Conservation (phyloP, 2,797 vertebrate genomes). For the Lacerta viridis region DNA sequence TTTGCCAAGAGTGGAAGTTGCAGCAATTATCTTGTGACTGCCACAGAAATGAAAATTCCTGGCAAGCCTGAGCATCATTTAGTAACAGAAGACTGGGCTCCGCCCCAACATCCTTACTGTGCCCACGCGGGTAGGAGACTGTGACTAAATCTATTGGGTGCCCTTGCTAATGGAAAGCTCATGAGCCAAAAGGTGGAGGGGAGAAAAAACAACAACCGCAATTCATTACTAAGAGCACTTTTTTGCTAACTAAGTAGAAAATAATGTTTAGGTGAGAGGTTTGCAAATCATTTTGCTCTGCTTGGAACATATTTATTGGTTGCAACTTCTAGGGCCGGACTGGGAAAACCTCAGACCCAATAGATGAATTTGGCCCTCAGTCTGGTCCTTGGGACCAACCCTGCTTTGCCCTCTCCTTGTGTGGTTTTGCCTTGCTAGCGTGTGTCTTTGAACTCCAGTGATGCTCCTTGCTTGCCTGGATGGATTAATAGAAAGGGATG, state of each 20-base stretch:
- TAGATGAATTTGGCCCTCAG: no score
- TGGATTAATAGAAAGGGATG: no score
- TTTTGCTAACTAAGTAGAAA: conserved; percentile 18
- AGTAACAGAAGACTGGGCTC: not conserved
- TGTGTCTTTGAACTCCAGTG: no score
- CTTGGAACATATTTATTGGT: no score
- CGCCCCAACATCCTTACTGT: not conserved
- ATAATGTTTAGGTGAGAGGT: not conserved
- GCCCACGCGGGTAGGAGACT: not conserved
- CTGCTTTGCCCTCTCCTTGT: no score
- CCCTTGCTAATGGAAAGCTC: not conserved
- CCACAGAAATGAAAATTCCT: not conserved
- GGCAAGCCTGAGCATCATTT: not conserved
- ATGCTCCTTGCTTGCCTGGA: no score
- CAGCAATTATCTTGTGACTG: not conserved
- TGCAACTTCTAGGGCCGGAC: not conserved
- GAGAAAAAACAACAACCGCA: not conserved
- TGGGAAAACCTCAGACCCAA: no score
- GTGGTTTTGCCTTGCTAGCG: no score
- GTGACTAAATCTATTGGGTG: conserved; percentile 1
- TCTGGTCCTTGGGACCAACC: no score
- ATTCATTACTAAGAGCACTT: not conserved
- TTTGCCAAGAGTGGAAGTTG: not conserved
- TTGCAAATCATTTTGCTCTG: not conserved
- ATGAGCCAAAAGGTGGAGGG: not conserved